Evolutionary conservation across 2,888 invertebrate genomes (phyloP).

Genomic region (Celastrina argiolus): DNA sequence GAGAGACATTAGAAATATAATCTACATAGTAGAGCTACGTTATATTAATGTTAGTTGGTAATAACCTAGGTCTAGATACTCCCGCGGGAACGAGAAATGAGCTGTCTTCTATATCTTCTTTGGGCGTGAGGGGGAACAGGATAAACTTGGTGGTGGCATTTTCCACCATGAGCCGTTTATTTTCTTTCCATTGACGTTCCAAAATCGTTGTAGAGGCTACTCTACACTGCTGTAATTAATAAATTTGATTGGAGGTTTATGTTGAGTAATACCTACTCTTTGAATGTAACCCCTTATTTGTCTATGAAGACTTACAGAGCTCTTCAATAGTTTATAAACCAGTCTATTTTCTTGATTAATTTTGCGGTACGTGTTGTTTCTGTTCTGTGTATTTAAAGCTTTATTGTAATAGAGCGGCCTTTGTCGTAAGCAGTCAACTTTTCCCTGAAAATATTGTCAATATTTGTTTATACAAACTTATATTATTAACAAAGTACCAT

Average conservation of each 20-base stretch:
- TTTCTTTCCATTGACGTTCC: conserved; percentile 44
- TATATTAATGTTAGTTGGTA: too few relatives aligned
- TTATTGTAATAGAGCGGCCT: conserved; percentile 29
- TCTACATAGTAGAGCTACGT: too few relatives aligned
- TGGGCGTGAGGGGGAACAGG: conserved; percentile 45
- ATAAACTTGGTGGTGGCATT: conserved; percentile 44
- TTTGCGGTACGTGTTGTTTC: conserved; percentile 38
- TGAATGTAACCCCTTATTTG: background rate
- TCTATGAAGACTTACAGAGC: conserved; percentile 41
- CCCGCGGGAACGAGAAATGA: conserved; percentile 45
- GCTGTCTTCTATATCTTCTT: conserved; percentile 45
- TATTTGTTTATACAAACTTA: background rate
- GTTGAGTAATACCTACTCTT: background rate
- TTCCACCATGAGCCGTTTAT: conserved; percentile 43
- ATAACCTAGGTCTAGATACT: conserved; percentile 53
- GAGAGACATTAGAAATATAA: too few relatives aligned
- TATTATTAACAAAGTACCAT: too few relatives aligned
- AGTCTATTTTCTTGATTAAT: conserved; percentile 42
- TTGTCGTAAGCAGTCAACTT: conserved; percentile 53
- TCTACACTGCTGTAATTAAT: conserved; percentile 29
- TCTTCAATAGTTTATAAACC: conserved; percentile 42
- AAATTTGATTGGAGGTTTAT: background rate
- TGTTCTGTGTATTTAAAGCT: conserved; percentile 39
- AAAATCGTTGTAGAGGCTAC: conserved; percentile 40
- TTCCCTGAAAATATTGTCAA: conserved; percentile 44